phyloP scores from a whole-genome alignment of 2,888 invertebrate genomes.

The Synanthedon andrenaeformis region DNA sequence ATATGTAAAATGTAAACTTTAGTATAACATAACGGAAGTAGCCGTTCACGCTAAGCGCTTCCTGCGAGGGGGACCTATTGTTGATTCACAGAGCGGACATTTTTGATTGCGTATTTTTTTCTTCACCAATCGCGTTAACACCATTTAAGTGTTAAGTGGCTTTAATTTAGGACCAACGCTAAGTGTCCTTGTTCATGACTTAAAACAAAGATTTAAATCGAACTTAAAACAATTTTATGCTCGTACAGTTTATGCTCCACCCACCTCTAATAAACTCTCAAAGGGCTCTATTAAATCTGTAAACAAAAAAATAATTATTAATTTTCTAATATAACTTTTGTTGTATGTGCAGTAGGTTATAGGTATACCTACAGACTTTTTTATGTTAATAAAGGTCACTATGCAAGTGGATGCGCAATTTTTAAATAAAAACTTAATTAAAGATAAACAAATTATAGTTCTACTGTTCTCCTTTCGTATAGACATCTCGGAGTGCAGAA shows the following conservation, averaged over 20 bases:
- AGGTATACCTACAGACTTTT: too few species aligned
- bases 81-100: constrained; percentile 30
- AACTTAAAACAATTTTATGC: too few species aligned
- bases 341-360: too few species aligned
- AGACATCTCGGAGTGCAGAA: constrained; percentile 21
- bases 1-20: background rate
- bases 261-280: too few species aligned
- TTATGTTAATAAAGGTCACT: too few species aligned
- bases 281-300: too few species aligned
- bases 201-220: too few species aligned
- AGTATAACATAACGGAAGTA: constrained; percentile 30
- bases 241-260: too few species aligned
- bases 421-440: background rate
- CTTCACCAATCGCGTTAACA: constrained; percentile 13
- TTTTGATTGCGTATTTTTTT: constrained; percentile 17
- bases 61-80: constrained; percentile 33
- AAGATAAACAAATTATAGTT: constrained; percentile 4
- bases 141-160: constrained; percentile 12
- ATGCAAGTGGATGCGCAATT: background rate
- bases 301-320: too few species aligned
- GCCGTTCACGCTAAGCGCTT: constrained; percentile 25
- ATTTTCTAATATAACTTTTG: too few species aligned
- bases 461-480: constrained; percentile 3
- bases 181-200: too few species aligned
- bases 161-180: background rate